Percentiles rank a stretch among this genome's conserved stretches.
phyloP scores from a whole-genome alignment of 2,113 vertebrate species.

The Excalfactoria chinensis region DNA sequence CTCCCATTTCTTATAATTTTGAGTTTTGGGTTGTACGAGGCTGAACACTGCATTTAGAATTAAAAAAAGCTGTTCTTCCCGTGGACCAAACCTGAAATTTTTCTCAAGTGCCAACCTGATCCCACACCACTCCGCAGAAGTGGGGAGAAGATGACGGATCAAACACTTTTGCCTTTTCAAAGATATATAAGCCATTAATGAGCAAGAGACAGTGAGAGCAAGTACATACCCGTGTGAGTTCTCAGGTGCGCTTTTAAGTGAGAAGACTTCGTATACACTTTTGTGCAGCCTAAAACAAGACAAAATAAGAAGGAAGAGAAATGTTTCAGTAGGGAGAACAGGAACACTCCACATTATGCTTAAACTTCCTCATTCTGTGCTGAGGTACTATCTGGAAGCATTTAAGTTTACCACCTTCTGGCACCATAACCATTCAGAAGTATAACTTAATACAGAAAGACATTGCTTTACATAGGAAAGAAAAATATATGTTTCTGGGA shows the following conservation, averaged over 20 bases:
- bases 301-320: conserved; percentile 43
- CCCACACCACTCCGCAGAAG: conserved; percentile 41
- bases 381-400: neutral
- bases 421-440: neutral
- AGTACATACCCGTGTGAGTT: conserved; percentile 93
- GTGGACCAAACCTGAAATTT: neutral
- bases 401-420: neutral
- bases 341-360: rapidly evolving
- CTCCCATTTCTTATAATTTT: conserved; percentile 17
- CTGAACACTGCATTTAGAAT: neutral
- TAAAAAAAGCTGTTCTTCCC: neutral
- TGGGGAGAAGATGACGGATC: conserved; percentile 56
- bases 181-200: conserved; percentile 31
- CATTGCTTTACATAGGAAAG: conserved; percentile 10
- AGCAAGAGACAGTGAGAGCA: conserved; percentile 13
- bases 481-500: neutral
- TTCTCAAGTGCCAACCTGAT: conserved; percentile 43
- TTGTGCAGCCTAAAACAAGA: conserved; percentile 89
- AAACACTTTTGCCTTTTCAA: conserved; percentile 45
- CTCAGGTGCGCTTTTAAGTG: conserved; percentile 97
- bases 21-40: neutral
- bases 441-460: neutral
- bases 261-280: conserved; percentile 98
- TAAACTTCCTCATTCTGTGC: neutral
- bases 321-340: conserved; percentile 14